These are phyloP conservation scores for Diglossa brunneiventris DNA, from an alignment of 2,113 vertebrate genomes.

Conservation along the genomic window DNA sequence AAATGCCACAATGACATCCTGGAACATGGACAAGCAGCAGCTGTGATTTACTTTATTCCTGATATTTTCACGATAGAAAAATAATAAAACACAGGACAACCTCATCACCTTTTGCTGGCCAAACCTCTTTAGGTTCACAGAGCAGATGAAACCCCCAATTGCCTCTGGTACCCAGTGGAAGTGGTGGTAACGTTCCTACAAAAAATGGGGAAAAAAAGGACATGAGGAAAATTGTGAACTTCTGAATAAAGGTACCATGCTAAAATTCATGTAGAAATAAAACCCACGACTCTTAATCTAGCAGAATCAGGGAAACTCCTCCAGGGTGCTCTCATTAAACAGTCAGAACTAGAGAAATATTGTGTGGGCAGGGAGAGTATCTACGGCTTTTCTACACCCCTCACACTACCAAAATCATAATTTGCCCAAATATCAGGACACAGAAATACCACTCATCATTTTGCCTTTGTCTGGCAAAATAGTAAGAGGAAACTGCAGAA, in stretches of 20 bases:
- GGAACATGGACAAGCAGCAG: not conserved
- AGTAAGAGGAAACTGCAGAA: not conserved
- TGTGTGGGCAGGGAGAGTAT: not conserved
- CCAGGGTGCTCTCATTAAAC: not conserved
- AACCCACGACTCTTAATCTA: not conserved
- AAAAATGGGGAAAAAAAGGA: too few relatives aligned
- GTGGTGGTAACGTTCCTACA: not conserved
- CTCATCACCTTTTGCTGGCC: not conserved
- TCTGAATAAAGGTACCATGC: not conserved
- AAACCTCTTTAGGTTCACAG: not conserved
- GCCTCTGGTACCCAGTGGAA: not conserved
- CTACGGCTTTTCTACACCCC: not conserved
- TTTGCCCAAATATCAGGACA: not conserved
- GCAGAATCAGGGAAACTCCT: not conserved
- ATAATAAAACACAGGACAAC: not conserved
- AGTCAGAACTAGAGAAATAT: not conserved
- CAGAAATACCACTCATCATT: not conserved
- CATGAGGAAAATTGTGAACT: not conserved
- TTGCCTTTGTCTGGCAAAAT: not conserved
- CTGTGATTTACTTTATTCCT: not conserved
- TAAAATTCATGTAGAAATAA: not conserved
- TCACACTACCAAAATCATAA: not conserved
- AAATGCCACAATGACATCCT: not conserved
- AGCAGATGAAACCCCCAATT: not conserved
- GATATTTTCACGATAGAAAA: not conserved